phyloP scores from a whole-genome alignment of 2,888 invertebrate species.

The Apantesis nais region DNA sequence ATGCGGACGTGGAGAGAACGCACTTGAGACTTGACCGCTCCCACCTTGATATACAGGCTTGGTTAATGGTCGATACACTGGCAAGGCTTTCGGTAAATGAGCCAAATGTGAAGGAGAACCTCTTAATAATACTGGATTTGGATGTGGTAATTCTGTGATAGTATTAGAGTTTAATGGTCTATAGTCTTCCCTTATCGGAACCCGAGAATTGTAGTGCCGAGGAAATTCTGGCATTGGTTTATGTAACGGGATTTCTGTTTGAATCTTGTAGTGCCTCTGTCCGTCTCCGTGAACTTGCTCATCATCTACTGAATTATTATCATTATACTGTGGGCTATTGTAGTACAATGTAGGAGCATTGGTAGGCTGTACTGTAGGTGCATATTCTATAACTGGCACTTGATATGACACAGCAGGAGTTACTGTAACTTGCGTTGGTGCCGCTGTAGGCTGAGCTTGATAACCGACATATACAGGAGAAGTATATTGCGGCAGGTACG shows the following conservation, averaged over 20 bases:
- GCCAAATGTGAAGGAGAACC: slow-evolving; percentile 67
- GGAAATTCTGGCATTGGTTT: slow-evolving; percentile 59
- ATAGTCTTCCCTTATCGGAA: slow-evolving; percentile 66
- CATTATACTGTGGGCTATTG: slow-evolving; percentile 59
- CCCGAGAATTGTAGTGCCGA: slow-evolving; percentile 69
- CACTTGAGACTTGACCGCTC: slow-evolving; percentile 50
- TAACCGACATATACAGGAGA: slow-evolving; percentile 65
- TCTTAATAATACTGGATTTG: slow-evolving; percentile 69
- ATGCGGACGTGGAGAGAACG: slow-evolving; percentile 60
- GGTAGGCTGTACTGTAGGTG: slow-evolving; percentile 58
- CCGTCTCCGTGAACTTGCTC: slow-evolving; percentile 60
- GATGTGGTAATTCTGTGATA: slow-evolving; percentile 68
- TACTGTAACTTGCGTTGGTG: slow-evolving; percentile 59
- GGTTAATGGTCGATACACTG: slow-evolving; percentile 67
- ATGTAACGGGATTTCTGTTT: slow-evolving; percentile 60
- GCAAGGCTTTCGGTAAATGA: slow-evolving; percentile 75
- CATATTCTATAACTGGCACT: slow-evolving; percentile 67
- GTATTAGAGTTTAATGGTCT: slow-evolving; percentile 46
- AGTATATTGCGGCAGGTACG: slow-evolving; percentile 63
- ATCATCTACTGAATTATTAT: slow-evolving; percentile 66
- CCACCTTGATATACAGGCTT: slow-evolving; percentile 70
- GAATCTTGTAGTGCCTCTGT: slow-evolving; percentile 61
- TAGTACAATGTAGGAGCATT: slow-evolving; percentile 63
- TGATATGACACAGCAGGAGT: slow-evolving; percentile 69
- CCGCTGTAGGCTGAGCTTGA: slow-evolving; percentile 62